Evolutionary conservation across 2,797 vertebrate genomes (phyloP), one percentile per base, ranked within the genome.

Genomic region (Neopelma chrysocephalum): DNA sequence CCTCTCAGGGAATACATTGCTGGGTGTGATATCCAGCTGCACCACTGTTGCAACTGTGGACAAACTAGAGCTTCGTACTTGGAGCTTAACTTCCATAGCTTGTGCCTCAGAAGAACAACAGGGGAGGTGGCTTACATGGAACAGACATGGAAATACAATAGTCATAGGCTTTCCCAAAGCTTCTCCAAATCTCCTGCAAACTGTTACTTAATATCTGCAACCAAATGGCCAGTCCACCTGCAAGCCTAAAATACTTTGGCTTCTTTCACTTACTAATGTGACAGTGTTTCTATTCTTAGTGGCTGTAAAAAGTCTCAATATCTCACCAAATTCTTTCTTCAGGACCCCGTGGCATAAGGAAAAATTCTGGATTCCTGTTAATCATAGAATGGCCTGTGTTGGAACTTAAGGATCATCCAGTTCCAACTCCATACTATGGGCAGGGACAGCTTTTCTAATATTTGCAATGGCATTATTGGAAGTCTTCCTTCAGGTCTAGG

Each of bases 11-110:
- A 54, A 62, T 58, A 82, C 3, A 5, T 18, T 58, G 26, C n/a
- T 56, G 36, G 23, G 7, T 58, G 36, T 47, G 43, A 34, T 73
- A 58, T 5, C 48, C 48, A 75, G 34, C 17, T 78, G 17, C 56
- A 32, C 9, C 34, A 12, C 0, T 0, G 17, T 11, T 92, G 15
- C 14, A 78, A 1, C 1, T 1, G 6, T 70, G 65, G 61, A 29
- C 21, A 19, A 56, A 60, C 7, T 20, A 56, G 15, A 54, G 38
- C 15, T 66, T 86, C 32, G 4, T 32, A 8, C 18, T 48, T 61
- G 26, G 23, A 57, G 5, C 66, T 89, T 26, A 26, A 15, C 3
- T 86, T 75, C n/a, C 48, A 10, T 21, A 56, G 31, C 27, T 50
- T 3, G 1, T 64, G 53, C 7, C 17, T 10, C 43, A 20, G 31